Percentiles rank a stretch among this genome's conserved stretches.
These are phyloP conservation scores for Phataginus tetradactyla DNA, from an alignment of 2,797 vertebrate species.

Conservation along the genomic window DNA sequence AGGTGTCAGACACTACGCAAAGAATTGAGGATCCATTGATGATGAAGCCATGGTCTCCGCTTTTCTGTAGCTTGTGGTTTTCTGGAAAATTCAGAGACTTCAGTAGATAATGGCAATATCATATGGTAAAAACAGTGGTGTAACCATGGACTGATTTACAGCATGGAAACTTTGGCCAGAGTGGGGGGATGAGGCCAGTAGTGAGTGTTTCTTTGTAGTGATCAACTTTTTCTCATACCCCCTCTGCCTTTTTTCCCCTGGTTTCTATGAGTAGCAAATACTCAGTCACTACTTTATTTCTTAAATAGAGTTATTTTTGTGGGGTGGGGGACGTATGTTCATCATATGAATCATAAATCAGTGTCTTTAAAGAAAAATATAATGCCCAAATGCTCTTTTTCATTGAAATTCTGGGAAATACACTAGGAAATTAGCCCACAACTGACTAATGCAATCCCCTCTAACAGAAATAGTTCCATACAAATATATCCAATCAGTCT, in stretches of 20 bases:
- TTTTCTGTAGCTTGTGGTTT: neutral
- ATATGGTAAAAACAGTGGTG: neutral
- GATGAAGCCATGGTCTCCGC: neutral
- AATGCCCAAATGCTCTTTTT: conserved; percentile 49
- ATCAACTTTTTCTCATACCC: conserved; percentile 11
- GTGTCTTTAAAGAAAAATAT: conserved; percentile 64
- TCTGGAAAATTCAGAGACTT: neutral
- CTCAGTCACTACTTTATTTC: conserved; percentile 54
- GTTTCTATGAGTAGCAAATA: conserved; percentile 33
- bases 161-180: neutral
- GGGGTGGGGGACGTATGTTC: neutral
- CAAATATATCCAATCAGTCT: conserved; percentile 42
- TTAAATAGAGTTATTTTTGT: conserved; percentile 20
- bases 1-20: neutral
- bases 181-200: neutral
- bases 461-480: conserved; percentile 56
- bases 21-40: neutral
- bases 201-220: conserved; percentile 1
- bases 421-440: conserved; percentile 60
- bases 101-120: neutral
- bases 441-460: conserved; percentile 22
- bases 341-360: conserved; percentile 59
- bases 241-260: neutral
- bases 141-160: neutral
- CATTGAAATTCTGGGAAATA: conserved; percentile 74